Evolutionary conservation across 1,140 invertebrate species (phyloP).

Genomic region (Eriosoma lanigerum): DNA sequence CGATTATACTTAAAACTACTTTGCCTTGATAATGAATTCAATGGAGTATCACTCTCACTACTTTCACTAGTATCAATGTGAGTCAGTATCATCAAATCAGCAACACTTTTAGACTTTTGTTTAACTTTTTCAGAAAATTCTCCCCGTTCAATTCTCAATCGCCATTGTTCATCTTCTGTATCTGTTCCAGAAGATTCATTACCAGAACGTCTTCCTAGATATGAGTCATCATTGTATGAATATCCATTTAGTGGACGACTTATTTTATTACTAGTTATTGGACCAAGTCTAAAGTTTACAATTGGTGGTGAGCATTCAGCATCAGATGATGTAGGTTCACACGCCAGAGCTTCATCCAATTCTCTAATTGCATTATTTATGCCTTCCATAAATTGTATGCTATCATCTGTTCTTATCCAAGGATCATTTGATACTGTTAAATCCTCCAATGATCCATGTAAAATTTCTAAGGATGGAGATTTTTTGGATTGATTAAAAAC

Average conservation of each 20-base stretch:
- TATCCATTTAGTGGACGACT: constrained; percentile 29
- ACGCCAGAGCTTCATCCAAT: constrained; percentile 66
- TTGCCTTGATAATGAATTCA: constrained; percentile 54
- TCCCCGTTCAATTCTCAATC: constrained; percentile 65
- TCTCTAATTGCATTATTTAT: constrained; percentile 68
- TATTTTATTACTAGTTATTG: constrained; percentile 39
- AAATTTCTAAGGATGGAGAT: constrained; percentile 62
- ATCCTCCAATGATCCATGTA: constrained; percentile 58
- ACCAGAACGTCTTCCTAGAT: constrained; percentile 52
- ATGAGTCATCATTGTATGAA: constrained; percentile 54
- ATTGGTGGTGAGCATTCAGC: constrained; percentile 55
- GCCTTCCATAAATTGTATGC: constrained; percentile 64
- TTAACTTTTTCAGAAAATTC: constrained; percentile 71
- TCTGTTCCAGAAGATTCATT: constrained; percentile 62
- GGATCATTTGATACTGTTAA: constrained; percentile 41
- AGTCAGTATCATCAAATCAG: constrained; percentile 73
- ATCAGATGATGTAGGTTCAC: constrained; percentile 64
- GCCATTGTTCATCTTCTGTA: constrained; percentile 71
- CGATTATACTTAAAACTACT: constrained; percentile 51
- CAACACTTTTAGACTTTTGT: constrained; percentile 71
- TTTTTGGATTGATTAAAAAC: constrained; percentile 42
- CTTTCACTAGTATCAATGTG: constrained; percentile 71
- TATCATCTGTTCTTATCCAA: constrained; percentile 61
- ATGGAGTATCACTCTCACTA: constrained; percentile 59
- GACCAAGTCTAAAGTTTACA: constrained; percentile 52